Evolutionary conservation across 2,113 vertebrate genomes (phyloP).

Genomic region (Serilophus lunatus): DNA sequence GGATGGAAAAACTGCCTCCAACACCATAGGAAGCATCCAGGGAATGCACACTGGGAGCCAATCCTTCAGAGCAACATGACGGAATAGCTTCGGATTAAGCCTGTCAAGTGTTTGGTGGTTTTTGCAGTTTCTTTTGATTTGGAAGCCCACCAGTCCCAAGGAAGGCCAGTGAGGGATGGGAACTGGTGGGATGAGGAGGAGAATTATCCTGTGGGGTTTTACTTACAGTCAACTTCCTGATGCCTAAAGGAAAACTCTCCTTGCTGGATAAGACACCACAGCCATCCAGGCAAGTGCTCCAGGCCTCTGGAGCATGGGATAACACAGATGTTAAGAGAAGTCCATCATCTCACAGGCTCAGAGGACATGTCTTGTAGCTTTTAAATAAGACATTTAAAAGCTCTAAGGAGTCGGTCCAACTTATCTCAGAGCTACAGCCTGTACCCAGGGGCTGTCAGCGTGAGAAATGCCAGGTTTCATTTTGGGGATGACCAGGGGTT

Average conservation of each 20-base stretch:
- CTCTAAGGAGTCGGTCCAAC: neutral
- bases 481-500: neutral
- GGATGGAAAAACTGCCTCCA: neutral
- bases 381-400: neutral
- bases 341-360: neutral
- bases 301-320: neutral
- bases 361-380: neutral
- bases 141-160: neutral
- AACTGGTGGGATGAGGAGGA: neutral
- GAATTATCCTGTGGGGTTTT: accelerated
- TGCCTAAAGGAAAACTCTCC: neutral
- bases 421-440: neutral
- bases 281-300: neutral
- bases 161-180: neutral
- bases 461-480: neutral
- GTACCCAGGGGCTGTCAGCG: neutral
- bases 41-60: neutral
- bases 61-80: neutral
- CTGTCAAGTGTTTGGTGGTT: neutral
- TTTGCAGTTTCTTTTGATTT: neutral
- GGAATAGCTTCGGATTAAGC: neutral
- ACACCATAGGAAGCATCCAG: accelerated
- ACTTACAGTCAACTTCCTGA: neutral
- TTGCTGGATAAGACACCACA: neutral
- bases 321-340: neutral